Evolutionary conservation across 2,113 vertebrate genomes (phyloP).

Genomic region (Halichoeres trimaculatus): DNA sequence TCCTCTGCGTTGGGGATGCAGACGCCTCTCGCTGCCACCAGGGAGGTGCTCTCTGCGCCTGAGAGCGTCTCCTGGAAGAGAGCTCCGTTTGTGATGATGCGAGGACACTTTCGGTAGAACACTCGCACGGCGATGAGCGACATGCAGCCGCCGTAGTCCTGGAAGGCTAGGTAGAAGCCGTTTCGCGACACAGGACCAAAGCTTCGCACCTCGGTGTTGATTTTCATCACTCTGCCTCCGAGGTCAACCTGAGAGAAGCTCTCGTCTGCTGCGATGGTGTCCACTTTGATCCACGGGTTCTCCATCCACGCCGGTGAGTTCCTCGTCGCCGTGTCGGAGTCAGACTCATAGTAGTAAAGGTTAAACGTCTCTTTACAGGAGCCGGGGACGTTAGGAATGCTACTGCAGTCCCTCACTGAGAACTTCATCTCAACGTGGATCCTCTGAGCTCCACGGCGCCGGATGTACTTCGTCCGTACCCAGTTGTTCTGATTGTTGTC

Average conservation of each 20-base stretch:
- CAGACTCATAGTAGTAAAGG: constrained; percentile 95
- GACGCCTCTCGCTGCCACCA: constrained; percentile 92
- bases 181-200: constrained; percentile 94
- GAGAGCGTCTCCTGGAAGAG: constrained; percentile 95
- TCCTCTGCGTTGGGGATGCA: constrained; percentile 95
- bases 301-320: constrained; percentile 96
- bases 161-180: constrained; percentile 97
- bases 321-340: constrained; percentile 91
- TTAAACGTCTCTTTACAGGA: constrained; percentile 99
- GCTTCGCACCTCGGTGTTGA: constrained; percentile 97
- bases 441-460: constrained; percentile 91
- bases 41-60: constrained; percentile 94
- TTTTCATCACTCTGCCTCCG: constrained; percentile 97
- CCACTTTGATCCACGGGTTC: constrained; percentile 98
- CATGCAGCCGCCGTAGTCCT: constrained; percentile 99
- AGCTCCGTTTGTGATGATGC: constrained; percentile 92
- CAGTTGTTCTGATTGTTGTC: constrained; percentile 99
- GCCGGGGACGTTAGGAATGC: constrained; percentile 96
- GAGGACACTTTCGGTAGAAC: constrained; percentile 97
- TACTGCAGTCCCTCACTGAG: constrained; percentile 97
- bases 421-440: constrained; percentile 99
- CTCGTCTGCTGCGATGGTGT: constrained; percentile 96
- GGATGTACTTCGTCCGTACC: constrained; percentile 97
- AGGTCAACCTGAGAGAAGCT: constrained; percentile 98
- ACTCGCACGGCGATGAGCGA: constrained; percentile 96